Evolutionary conservation across 2,888 invertebrate genomes (phyloP).

Genomic region (Eretmocerus hayati): DNA sequence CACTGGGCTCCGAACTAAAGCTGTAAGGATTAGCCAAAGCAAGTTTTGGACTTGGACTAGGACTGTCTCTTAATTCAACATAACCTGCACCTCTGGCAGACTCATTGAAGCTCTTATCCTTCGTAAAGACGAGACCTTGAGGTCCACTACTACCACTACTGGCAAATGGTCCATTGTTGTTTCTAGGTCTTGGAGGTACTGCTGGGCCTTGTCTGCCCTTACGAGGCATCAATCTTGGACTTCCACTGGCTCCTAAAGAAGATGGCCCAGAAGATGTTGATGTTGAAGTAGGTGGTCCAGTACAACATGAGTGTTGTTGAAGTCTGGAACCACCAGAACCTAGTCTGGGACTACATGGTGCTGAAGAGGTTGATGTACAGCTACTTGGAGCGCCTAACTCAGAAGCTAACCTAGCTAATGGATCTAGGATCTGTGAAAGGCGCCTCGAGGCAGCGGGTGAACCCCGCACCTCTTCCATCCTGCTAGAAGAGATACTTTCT

Average conservation of each 20-base stretch:
- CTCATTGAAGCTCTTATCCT: constrained; percentile 39
- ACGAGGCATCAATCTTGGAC: constrained; percentile 34
- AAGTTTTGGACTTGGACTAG: constrained; percentile 9
- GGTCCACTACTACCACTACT: constrained; percentile 41
- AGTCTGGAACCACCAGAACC: no score
- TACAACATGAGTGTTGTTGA: no score
- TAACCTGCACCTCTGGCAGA: constrained; percentile 38
- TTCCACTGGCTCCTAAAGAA: constrained; percentile 33
- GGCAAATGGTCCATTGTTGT: constrained; percentile 30
- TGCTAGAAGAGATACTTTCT: no score
- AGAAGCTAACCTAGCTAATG: constrained; percentile 63
- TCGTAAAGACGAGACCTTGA: constrained; percentile 38
- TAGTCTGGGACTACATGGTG: constrained; percentile 45
- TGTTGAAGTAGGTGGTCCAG: no score
- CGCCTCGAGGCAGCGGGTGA: constrained; percentile 55
- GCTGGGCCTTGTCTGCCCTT: constrained; percentile 44
- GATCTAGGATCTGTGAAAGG: constrained; percentile 77
- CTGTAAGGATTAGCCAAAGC: constrained; percentile 32
- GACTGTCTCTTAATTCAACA: constrained; percentile 37
- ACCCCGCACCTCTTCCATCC: constrained; percentile 43
- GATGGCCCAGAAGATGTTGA: constrained; percentile 15
- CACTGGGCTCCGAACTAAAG: constrained; percentile 43
- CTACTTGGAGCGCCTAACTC: constrained; percentile 50
- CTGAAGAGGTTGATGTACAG: constrained; percentile 55
- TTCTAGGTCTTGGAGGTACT: constrained; percentile 49